phyloP scores from a whole-genome alignment of 2,888 invertebrate genomes.

The Agrenia bidenticulata region DNA sequence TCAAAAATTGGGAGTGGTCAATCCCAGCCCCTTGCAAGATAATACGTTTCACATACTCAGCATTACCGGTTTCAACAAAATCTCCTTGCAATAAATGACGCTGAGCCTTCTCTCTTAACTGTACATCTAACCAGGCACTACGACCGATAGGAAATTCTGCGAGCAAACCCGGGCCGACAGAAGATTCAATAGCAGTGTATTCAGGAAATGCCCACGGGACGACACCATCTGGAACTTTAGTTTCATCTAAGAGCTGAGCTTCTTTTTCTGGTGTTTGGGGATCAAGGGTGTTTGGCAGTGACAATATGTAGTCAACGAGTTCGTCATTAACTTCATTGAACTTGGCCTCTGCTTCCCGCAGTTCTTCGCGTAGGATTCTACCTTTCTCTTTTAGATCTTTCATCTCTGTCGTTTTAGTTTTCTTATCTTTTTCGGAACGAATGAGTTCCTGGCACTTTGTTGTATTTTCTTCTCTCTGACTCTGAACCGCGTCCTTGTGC shows the following conservation, averaged over 20 bases:
- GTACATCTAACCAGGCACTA: conserved; percentile 45
- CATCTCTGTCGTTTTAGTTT: conserved; percentile 55
- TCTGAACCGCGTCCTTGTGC: conserved; percentile 56
- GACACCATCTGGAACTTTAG: conserved; percentile 43
- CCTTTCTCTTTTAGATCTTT: conserved; percentile 63
- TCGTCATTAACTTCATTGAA: conserved; percentile 74
- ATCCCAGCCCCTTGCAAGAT: conserved; percentile 72
- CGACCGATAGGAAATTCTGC: conserved; percentile 42
- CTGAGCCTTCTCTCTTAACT: conserved; percentile 44
- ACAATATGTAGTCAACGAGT: conserved; percentile 65
- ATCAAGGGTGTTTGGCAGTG: conserved; percentile 72
- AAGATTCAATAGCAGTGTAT: conserved; percentile 34
- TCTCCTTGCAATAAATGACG: conserved; percentile 57
- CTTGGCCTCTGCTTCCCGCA: conserved; percentile 65
- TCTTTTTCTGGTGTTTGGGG: conserved; percentile 62
- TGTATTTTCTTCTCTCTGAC: conserved; percentile 52
- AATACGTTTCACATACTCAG: conserved; percentile 75
- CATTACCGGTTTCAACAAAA: conserved; percentile 70
- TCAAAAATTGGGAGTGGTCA: conserved; percentile 56
- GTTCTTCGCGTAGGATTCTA: conserved; percentile 63
- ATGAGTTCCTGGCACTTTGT: conserved; percentile 21
- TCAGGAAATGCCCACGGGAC: conserved; percentile 37
- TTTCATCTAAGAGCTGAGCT: conserved; percentile 54
- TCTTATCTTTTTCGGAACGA: conserved; percentile 16
- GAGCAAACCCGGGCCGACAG: conserved; percentile 38